Base-by-base conservation (phyloP, 2,888 invertebrate species). In the Melieria crassipennis region DNA sequence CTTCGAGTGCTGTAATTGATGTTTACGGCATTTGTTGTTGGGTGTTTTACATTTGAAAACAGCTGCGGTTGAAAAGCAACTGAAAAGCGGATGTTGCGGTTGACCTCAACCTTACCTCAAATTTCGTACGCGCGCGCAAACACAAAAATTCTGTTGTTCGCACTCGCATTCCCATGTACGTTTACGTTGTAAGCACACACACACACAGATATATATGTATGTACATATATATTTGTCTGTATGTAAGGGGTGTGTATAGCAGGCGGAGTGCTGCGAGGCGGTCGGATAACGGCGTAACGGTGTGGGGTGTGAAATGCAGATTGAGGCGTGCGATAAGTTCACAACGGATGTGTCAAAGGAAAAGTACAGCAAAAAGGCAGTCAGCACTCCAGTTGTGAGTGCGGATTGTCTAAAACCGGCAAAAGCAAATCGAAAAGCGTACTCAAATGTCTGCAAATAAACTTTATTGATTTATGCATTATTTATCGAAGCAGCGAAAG, bases 21-120 rank as follows among this genome's bases (percentile, higher is more conserved):
- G 30, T 30, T 30, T 30, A 30, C 30, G 30, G 30, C 30, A 30
- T 30, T 30, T 30, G 30, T 30, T 30, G 30, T 30, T 30, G 30
- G 30, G 30, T 30, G 30, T 13, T 70, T 66, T 80, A 79, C 81
- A 82, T 81, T 82, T 81, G 81, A 82, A 81, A 79, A 79, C 6
- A 52, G 13, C 52, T 5, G 30, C 30, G 30, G 30, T 30, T 30
- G 30, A 30, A 30, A 5, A 52, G 13, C 11, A 52, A 52, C 11
- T 79, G 79, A 76, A 74, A 76, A 83, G 77, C 84, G 83, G 83
- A 83, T 83, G 81, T 79, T 79, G 79, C 73, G 79, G 79, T 77
- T 80, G 82, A 83, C 83, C 84, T 83, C 82, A 82, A 83, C 82
- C 84, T 83, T 82, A 78, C 63, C 13, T 66, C 61, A 57, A 50